Conservation (phyloP, 92 coral and sea anemone genomes). For the Virgularia gustaviana region DNA sequence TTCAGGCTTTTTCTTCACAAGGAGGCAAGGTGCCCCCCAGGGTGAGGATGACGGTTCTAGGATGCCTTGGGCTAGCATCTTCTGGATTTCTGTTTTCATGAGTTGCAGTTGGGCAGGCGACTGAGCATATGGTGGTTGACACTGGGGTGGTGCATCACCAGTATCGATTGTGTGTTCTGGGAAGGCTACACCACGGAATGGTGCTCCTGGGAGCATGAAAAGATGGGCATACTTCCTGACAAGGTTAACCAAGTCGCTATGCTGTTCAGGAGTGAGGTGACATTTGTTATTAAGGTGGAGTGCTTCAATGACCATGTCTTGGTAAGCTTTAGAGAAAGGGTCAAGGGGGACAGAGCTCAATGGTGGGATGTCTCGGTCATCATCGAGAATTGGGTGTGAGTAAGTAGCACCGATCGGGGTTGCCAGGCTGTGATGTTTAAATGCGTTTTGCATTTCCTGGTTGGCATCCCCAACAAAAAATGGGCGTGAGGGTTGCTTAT, state of each 20-base stretch:
- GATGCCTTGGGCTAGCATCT: background rate
- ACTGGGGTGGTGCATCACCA: background rate
- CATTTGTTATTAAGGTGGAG: background rate
- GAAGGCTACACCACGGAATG: background rate
- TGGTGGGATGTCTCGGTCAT: background rate
- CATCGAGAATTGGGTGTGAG: background rate
- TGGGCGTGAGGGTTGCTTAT: background rate
- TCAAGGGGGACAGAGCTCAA: conserved; percentile 3
- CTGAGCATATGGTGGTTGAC: background rate
- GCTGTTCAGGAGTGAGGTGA: background rate
- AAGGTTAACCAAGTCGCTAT: too few species aligned
- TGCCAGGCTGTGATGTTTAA: background rate
- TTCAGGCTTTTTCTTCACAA: background rate
- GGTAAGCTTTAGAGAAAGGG: conserved; percentile 18
- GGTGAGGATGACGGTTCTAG: background rate
- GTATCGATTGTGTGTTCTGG: background rate
- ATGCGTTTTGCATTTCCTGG: background rate
- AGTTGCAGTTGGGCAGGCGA: background rate
- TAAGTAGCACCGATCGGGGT: background rate
- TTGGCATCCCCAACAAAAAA: background rate
- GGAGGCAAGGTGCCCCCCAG: background rate
- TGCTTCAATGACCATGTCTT: conserved; percentile 29
- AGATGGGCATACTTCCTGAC: background rate
- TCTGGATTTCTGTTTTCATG: background rate
- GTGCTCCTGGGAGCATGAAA: background rate